Percentiles rank a stretch among this genome's conserved stretches.
These are phyloP conservation scores for Neodiprion lecontei DNA, from an alignment of 1,140 invertebrate genomes.

Conservation along the genomic window DNA sequence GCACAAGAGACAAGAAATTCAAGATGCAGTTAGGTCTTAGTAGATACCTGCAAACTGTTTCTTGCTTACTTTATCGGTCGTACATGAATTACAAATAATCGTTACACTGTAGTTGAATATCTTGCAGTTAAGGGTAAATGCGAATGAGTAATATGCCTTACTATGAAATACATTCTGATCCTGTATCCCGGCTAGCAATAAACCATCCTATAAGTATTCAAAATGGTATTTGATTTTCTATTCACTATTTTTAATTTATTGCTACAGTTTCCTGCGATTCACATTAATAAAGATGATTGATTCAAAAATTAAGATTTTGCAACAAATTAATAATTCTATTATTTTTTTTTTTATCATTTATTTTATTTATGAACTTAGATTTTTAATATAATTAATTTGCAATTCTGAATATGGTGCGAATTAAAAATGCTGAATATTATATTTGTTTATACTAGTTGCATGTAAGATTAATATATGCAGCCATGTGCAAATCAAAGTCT, in stretches of 20 bases:
- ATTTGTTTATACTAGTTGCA: too few species aligned
- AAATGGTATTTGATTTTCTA: background rate
- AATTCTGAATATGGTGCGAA: too few species aligned
- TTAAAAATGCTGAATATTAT: too few species aligned
- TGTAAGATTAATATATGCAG: too few species aligned
- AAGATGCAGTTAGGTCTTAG: slow-evolving; percentile 42
- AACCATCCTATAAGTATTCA: background rate
- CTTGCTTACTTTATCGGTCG: background rate
- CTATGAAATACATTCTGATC: background rate
- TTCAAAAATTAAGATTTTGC: too few species aligned
- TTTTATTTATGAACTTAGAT: too few species aligned
- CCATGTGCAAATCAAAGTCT: too few species aligned
- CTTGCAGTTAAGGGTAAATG: background rate
- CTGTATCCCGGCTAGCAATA: background rate
- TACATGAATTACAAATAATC: background rate
- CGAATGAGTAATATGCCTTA: background rate
- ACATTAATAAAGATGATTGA: background rate
- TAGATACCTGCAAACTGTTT: background rate
- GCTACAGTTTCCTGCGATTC: background rate
- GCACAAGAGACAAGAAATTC: slow-evolving; percentile 78
- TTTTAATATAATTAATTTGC: too few species aligned
- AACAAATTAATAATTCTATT: too few species aligned
- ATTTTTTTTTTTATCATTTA: too few species aligned
- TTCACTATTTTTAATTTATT: background rate
- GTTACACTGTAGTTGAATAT: background rate